Percentiles rank a stretch among this genome's conserved stretches.
These are phyloP conservation scores for Ashinkailepas kermadecensis DNA, from an alignment of 2,888 invertebrate genomes.

Conservation along the genomic window DNA sequence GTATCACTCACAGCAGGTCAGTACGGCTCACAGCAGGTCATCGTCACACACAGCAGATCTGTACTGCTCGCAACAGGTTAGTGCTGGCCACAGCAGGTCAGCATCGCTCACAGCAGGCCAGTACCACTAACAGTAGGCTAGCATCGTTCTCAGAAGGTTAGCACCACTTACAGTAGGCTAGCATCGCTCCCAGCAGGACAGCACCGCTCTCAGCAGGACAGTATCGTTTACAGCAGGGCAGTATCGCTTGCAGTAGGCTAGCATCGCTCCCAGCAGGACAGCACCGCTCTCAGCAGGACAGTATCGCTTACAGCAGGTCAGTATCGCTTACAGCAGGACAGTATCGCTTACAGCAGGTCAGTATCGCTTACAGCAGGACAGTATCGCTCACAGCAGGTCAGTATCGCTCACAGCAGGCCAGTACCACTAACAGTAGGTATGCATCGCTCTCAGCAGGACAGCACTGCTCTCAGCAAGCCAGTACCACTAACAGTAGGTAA, in stretches of 20 bases:
- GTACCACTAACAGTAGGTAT: background rate
- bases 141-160: background rate
- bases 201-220: background rate
- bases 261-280: too few species aligned
- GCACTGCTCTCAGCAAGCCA: background rate
- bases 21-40: background rate
- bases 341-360: background rate
- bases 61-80: background rate
- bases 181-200: background rate
- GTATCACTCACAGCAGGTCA: constrained; percentile 8
- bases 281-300: too few species aligned
- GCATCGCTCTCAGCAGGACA: background rate
- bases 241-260: too few species aligned
- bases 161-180: background rate
- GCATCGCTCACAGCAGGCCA: background rate
- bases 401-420: background rate
- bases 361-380: too few species aligned
- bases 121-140: background rate
- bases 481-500: too few species aligned
- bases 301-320: too few species aligned
- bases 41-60: too few species aligned
- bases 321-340: constrained; percentile 1
- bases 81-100: too few species aligned
- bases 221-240: too few species aligned
- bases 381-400: background rate